Evolutionary conservation across 2,113 vertebrate genomes (phyloP).

Genomic region (Phyllopteryx taeniolatus): DNA sequence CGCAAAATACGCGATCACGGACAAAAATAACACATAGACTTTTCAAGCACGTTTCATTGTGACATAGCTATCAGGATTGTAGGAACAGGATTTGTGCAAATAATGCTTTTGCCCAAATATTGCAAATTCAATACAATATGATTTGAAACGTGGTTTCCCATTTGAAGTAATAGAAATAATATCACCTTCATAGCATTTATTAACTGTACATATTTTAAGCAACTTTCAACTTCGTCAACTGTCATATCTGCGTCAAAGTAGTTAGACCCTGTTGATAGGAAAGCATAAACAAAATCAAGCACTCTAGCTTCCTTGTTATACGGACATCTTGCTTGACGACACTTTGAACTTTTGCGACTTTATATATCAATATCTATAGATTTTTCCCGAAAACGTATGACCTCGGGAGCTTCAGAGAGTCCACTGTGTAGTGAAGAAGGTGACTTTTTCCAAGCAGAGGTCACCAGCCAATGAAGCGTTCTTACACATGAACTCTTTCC

Average conservation of each 20-base stretch:
- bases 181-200: neutral
- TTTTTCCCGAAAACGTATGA: conserved; percentile 29
- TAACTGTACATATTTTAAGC: too few relatives aligned
- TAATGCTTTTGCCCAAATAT: too few relatives aligned
- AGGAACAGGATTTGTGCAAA: too few relatives aligned
- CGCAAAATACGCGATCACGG: neutral
- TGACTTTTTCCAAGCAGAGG: conserved; percentile 25
- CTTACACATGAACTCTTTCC: conserved; percentile 76
- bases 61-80: neutral
- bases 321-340: neutral
- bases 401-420: conserved; percentile 41
- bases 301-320: neutral
- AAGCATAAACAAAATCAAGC: neutral
- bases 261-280: neutral
- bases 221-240: neutral
- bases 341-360: neutral
- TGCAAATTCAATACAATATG: too few relatives aligned
- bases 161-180: too few relatives aligned
- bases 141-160: too few relatives aligned
- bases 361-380: neutral
- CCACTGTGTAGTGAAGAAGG: conserved; percentile 7
- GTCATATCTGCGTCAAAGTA: neutral
- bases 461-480: conserved; percentile 70
- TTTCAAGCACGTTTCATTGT: neutral
- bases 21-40: neutral